phyloP scores from a whole-genome alignment of 1,140 invertebrate genomes.

The Caenorhabditis brenneri region DNA sequence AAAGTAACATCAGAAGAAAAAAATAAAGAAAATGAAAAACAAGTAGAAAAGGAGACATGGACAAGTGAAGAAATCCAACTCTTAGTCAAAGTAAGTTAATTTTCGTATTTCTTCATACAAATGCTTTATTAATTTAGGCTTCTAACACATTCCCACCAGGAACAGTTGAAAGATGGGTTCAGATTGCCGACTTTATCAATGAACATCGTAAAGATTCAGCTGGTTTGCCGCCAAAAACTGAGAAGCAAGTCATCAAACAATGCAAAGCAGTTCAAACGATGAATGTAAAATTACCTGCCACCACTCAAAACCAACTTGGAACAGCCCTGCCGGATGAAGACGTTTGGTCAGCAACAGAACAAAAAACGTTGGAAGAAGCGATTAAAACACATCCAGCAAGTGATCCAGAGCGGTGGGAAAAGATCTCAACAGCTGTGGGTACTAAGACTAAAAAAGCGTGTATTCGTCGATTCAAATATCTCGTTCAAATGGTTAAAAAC shows the following conservation, averaged over 20 bases:
- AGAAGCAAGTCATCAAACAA: conserved; percentile 83
- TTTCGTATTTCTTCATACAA: too few relatives aligned
- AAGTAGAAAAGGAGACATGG: conserved; percentile 76
- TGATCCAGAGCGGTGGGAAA: conserved; percentile 89
- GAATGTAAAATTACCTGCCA: conserved; percentile 69
- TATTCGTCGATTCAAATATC: conserved; percentile 91
- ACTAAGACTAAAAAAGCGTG: conserved; percentile 89
- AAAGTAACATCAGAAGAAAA: conserved; percentile 39
- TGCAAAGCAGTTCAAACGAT: conserved; percentile 58
- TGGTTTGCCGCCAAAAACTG: conserved; percentile 73
- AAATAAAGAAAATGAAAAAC: conserved; percentile 52
- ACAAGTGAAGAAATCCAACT: conserved; percentile 82
- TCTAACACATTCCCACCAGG: conserved; percentile 95
- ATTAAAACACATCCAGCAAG: conserved; percentile 88
- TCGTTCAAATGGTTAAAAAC: conserved; percentile 90
- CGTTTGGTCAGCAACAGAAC: conserved; percentile 87
- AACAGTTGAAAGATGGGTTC: conserved; percentile 84
- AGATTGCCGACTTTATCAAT: conserved; percentile 92
- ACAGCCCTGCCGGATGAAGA: conserved; percentile 49
- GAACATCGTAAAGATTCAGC: conserved; percentile 78
- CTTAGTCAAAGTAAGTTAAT: conserved; percentile 79
- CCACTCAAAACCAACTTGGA: conserved; percentile 54
- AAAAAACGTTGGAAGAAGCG: conserved; percentile 91
- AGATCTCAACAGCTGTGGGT: conserved; percentile 87
- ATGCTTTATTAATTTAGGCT: conserved; percentile 74